Evolutionary conservation across 1,140 invertebrate species (phyloP).

Genomic region (Saccostrea echinata): DNA sequence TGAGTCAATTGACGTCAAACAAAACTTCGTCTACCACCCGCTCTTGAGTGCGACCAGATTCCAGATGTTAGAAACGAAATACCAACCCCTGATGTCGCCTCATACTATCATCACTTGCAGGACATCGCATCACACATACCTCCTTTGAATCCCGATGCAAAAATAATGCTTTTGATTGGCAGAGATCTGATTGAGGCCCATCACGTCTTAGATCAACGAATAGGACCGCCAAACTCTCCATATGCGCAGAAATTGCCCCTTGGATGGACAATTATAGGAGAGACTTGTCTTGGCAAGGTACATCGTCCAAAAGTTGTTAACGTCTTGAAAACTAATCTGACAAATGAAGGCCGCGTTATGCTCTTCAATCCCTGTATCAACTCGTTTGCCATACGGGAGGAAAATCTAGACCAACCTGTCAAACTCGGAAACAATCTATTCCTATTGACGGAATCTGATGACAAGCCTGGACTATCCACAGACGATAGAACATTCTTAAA

Average conservation of each 20-base stretch:
- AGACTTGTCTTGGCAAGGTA: not conserved
- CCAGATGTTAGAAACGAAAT: constrained; percentile 52
- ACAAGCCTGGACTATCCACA: constrained; percentile 40
- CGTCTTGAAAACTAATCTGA: constrained; percentile 2
- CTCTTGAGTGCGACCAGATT: constrained; percentile 49
- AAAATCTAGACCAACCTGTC: not conserved
- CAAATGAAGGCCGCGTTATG: not conserved
- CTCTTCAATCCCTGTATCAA: constrained; percentile 30
- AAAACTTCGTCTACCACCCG: constrained; percentile 26
- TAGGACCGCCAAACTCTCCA: not conserved
- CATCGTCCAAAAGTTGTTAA: not conserved
- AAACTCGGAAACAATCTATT: not conserved
- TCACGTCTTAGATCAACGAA: constrained; percentile 19
- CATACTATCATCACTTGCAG: constrained; percentile 10
- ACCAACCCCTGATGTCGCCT: constrained; percentile 15
- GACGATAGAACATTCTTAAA: constrained; percentile 42
- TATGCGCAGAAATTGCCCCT: constrained; percentile 39
- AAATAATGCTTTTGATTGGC: constrained; percentile 17
- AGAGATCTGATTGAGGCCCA: not conserved
- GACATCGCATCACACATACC: constrained; percentile 1
- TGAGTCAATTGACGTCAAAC: constrained; percentile 29
- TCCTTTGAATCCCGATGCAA: constrained; percentile 35
- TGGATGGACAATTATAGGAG: too few relatives aligned
- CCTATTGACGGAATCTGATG: constrained; percentile 1
- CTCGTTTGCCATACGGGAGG: not conserved